Conservation (phyloP, 2,888 invertebrate genomes). For the Parascotia fuliginaria region DNA sequence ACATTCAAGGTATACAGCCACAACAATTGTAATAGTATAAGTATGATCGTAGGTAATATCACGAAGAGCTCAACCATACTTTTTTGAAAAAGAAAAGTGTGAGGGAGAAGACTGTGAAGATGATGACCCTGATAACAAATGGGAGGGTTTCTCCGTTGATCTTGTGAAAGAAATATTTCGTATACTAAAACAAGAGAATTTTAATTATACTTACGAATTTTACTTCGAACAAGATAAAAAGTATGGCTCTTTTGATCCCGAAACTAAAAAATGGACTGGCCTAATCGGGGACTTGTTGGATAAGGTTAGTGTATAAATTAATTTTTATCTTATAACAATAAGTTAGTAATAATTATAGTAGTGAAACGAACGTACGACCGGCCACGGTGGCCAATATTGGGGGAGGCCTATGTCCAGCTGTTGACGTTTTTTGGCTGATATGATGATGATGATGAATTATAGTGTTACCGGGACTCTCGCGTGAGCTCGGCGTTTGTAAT, state of each 20-base stretch:
- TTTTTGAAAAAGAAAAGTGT: constrained; percentile 86
- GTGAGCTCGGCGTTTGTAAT: no score
- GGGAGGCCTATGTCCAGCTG: no score
- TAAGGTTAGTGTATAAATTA: constrained; percentile 56
- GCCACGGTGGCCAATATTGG: no score
- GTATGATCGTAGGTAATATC: constrained; percentile 83
- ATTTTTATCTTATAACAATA: background rate
- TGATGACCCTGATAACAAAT: constrained; percentile 85
- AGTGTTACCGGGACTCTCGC: no score
- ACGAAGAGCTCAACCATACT: constrained; percentile 90
- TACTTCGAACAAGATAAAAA: constrained; percentile 51
- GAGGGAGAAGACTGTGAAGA: constrained; percentile 68
- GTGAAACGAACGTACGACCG: no score
- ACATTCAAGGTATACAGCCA: no score
- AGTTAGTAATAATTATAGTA: no score
- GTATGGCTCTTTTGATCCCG: constrained; percentile 58
- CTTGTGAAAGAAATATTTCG: constrained; percentile 89
- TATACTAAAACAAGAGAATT: constrained; percentile 75
- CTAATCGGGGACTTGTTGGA: constrained; percentile 72
- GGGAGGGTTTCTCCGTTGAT: constrained; percentile 92
- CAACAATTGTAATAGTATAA: background rate
- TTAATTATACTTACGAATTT: constrained; percentile 71
- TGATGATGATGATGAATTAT: no score
- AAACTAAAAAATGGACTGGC: constrained; percentile 72
- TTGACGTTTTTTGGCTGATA: no score